Evolutionary conservation across 2,888 invertebrate genomes (phyloP).

Genomic region (Apamea epomidion): DNA sequence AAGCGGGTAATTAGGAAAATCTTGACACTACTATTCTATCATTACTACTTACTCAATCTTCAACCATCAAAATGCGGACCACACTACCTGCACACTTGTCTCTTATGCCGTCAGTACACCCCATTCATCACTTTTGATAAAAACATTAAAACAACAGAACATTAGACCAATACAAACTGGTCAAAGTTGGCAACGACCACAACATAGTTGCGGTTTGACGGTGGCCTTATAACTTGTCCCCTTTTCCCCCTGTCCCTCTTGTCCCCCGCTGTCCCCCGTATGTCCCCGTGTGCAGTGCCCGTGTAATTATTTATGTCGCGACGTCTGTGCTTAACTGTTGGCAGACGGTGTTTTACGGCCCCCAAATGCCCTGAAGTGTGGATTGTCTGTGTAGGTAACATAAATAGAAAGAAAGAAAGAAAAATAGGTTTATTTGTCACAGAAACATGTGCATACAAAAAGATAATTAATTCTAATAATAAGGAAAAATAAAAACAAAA

Average conservation of each 20-base stretch:
- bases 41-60: neutral
- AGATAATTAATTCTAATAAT: too few relatives aligned
- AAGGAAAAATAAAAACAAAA: too few relatives aligned
- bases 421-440: too few relatives aligned
- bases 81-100: neutral
- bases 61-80: neutral
- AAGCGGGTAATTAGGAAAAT: neutral
- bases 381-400: constrained; percentile 19
- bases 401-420: neutral
- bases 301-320: constrained; percentile 82
- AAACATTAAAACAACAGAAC: constrained; percentile 37
- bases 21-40: neutral
- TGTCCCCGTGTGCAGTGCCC: constrained; percentile 73
- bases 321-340: constrained; percentile 64
- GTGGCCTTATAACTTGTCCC: constrained; percentile 72
- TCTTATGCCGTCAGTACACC: neutral
- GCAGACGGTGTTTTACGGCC: constrained; percentile 47
- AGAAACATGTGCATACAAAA: too few relatives aligned
- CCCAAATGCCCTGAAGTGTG: constrained; percentile 36
- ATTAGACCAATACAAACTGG: constrained; percentile 47
- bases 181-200: constrained; percentile 56
- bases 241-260: constrained; percentile 53
- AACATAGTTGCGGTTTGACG: constrained; percentile 56
- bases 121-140: constrained; percentile 3
- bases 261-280: constrained; percentile 55